Percentiles rank a stretch among this genome's conserved stretches.
phyloP scores from a whole-genome alignment of 2,888 invertebrate species.

The Chaitophorus viminalis region DNA sequence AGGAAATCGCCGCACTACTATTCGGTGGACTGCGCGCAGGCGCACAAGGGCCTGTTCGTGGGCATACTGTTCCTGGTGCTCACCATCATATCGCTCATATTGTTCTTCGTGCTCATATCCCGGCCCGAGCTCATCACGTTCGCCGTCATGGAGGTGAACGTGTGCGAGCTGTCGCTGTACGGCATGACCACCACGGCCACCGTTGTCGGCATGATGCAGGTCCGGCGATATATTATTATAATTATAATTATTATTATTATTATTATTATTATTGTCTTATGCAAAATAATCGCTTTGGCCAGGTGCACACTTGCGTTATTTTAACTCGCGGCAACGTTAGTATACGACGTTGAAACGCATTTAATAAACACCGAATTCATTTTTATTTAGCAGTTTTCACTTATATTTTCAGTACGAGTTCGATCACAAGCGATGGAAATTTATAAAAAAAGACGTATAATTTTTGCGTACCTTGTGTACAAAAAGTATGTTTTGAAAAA shows the following conservation, averaged over 20 bases:
- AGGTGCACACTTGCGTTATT: slow-evolving; percentile 15
- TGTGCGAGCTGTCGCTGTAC: slow-evolving; percentile 88
- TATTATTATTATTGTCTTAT: too few relatives aligned
- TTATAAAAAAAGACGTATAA: background rate
- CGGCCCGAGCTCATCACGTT: slow-evolving; percentile 82
- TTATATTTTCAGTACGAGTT: background rate
- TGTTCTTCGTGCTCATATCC: slow-evolving; percentile 89
- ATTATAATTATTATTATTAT: too few relatives aligned
- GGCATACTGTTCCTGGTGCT: slow-evolving; percentile 87
- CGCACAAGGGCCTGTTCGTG: slow-evolving; percentile 92
- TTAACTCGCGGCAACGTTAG: slow-evolving; percentile 5
- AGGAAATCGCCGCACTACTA: slow-evolving; percentile 90
- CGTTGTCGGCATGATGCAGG: slow-evolving; percentile 85
- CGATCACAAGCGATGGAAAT: too few relatives aligned
- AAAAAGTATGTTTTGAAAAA: background rate
- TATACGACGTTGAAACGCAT: background rate
- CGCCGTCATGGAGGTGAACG: slow-evolving; percentile 88
- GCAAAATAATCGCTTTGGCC: too few relatives aligned
- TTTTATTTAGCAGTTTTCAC: slow-evolving; percentile 5
- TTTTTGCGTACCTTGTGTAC: slow-evolving; percentile 10
- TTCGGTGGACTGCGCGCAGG: slow-evolving; percentile 92
- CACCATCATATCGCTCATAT: slow-evolving; percentile 89
- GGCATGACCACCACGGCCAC: slow-evolving; percentile 87
- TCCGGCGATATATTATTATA: too few relatives aligned
- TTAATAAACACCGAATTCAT: background rate